These are phyloP conservation scores for Pachliopta kotzebuea DNA, from an alignment of 2,888 invertebrate genomes.

Conservation along the genomic window DNA sequence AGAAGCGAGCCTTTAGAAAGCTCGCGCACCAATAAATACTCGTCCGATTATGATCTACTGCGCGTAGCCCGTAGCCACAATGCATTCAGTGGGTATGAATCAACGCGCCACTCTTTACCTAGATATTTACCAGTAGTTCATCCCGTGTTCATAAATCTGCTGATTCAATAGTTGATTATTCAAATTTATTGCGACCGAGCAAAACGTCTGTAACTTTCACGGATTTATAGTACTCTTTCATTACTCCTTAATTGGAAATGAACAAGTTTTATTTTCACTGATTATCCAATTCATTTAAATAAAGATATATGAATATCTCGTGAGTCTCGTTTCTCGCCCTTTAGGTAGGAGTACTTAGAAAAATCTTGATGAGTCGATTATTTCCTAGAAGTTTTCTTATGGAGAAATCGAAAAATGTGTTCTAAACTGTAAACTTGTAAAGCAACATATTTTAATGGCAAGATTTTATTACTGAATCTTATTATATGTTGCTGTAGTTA, in stretches of 20 bases:
- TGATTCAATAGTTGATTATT: conserved; percentile 39
- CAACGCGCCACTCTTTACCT: conserved; percentile 40
- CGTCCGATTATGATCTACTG: conserved; percentile 78
- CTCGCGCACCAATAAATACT: conserved; percentile 73
- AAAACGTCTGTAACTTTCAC: conserved; percentile 29
- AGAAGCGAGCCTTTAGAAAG: conserved; percentile 63
- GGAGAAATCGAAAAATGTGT: neutral
- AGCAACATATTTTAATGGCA: neutral
- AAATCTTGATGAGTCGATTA: conserved; percentile 24
- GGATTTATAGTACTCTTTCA: conserved; percentile 30
- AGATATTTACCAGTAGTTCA: conserved; percentile 42
- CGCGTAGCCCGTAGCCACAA: conserved; percentile 75
- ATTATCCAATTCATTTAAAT: conserved; percentile 20
- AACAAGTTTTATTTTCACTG: conserved; percentile 15
- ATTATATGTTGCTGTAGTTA: neutral
- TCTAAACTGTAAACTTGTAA: neutral
- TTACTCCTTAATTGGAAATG: conserved; percentile 25
- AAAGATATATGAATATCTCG: conserved; percentile 11
- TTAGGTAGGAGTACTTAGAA: conserved; percentile 20
- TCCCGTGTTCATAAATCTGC: conserved; percentile 43
- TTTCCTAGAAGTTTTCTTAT: conserved; percentile 23
- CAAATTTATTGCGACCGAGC: conserved; percentile 37
- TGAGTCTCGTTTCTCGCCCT: conserved; percentile 14
- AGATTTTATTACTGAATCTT: neutral
- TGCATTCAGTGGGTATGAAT: conserved; percentile 45